These are phyloP conservation scores for Drosophila auraria DNA, from an alignment of 1,140 invertebrate species.

Conservation along the genomic window DNA sequence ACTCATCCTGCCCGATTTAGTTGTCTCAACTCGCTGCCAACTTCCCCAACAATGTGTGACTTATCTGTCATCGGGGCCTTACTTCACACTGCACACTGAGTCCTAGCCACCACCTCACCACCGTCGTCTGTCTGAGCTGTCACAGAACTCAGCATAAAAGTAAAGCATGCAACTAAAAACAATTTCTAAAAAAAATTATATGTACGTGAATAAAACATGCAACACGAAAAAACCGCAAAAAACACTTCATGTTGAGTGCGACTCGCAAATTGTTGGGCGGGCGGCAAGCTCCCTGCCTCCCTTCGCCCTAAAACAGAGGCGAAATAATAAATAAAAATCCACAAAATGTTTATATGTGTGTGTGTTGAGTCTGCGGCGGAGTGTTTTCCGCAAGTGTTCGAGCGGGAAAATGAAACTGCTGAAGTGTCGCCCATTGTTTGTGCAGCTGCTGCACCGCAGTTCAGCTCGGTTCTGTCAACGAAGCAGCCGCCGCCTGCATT, in stretches of 20 bases:
- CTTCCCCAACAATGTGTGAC: conserved; percentile 57
- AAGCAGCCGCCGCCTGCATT: conserved; percentile 15
- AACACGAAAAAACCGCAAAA: conserved; percentile 71
- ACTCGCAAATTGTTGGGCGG: conserved; percentile 57
- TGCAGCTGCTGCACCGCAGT: conserved; percentile 3
- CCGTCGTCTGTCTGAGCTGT: conserved; percentile 26
- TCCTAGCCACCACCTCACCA: not conserved
- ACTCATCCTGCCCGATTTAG: conserved; percentile 4
- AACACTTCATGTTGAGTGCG: conserved; percentile 76
- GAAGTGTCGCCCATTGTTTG: conserved; percentile 73
- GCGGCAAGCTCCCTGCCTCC: not conserved
- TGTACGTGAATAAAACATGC: conserved; percentile 53
- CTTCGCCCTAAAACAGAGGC: conserved; percentile 17
- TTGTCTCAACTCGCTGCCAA: conserved; percentile 10
- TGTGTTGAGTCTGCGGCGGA: conserved; percentile 36
- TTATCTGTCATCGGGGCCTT: conserved; percentile 67
- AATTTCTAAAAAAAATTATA: conserved; percentile 80
- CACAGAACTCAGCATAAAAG: conserved; percentile 54
- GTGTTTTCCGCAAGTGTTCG: conserved; percentile 59
- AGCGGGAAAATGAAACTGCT: conserved; percentile 75
- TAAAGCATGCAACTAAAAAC: conserved; percentile 70
- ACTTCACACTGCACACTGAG: conserved; percentile 16
- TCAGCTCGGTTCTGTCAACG: conserved; percentile 52
- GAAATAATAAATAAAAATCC: conserved; percentile 82
- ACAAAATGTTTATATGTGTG: conserved; percentile 44